Base-by-base conservation (phyloP, 2,797 vertebrate species). In the Hypotaenidia okinawae region DNA sequence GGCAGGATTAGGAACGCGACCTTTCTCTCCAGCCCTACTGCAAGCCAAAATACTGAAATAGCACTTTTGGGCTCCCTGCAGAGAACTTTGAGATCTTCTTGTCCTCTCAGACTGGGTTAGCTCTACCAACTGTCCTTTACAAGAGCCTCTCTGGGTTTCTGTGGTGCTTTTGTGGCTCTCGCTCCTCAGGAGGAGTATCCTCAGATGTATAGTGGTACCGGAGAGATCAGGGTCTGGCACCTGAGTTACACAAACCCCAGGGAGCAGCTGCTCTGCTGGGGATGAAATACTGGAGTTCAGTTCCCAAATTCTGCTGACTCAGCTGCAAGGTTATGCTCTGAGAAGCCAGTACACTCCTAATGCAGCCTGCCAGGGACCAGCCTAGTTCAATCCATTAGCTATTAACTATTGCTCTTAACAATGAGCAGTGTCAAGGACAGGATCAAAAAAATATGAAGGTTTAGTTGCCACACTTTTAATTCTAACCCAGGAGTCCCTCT, bases 321-420 rank as follows among this genome's bases (percentile, higher is more conserved):
- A 80, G 64, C 76, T 59, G 75, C 16, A 24, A 32, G 17, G n/a
- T 1, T 41, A 51, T 25, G 55, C 72, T n/a, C 18, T 17, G 33
- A 35, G 49, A 32, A 72, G 18, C 10, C 1, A 0, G 8, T 7
- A 16, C 3, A 1, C 24, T 32, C 51, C 55, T 25, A 4, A 5
- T 6, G 23, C 61, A 17, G 54, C 25, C n/a, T 64, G 84, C 76
- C 83, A 72, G 69, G 32, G 69, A 41, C 12, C 90, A 84, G 78
- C 61, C 14, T 39, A 10, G 69, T 18, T 11, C 61, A 62, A 27
- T 11, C 69, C 68, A 68, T 94, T 91, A 97, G 85, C 74, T 51
- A 97, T 96, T 97, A 95, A 96, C 94, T 61, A 49, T 12, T 91
- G 80, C 73, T 67, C 83, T 87, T 54, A 27, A 30, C 45, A 19